Evolutionary conservation across 1,140 invertebrate genomes (phyloP), one percentile per base, ranked within the genome.

Genomic region (Bombus difficillimus): DNA sequence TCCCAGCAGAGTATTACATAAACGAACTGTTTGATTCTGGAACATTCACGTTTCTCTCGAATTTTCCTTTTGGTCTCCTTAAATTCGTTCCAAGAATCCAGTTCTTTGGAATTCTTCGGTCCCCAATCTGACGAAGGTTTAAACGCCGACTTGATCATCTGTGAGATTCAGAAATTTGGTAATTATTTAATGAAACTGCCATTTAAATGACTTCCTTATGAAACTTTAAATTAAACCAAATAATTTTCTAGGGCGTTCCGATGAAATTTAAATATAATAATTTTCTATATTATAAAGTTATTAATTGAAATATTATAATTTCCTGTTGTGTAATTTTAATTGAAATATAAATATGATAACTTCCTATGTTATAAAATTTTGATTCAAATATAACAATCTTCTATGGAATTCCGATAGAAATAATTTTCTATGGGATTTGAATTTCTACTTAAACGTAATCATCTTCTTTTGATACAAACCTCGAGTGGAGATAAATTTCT

Each of bases 91-190:
- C 96, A 96, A 37, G 93, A 93, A 22, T 91, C 80, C 41, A 93
- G 90, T 62, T 93, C 86, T 28, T 90, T 84, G 41, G 93, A 86
- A 88, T 93, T 91, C 53, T 91, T 92, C 10, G 96, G 96, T 22
- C 96, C 96, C 96, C 96, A 97, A 15, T 96, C 91, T 15, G 93
- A 88, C 0, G 95, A 95, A 8, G 96, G 96, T 9, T 77, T 92
- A 71, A 96, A 96, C 0, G 96, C 93, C 2, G 93, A 92, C 9
- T 88, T 62, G 2, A 97, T 86, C 94, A 96, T 96, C 93, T 96
- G 86, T 47, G 8, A 34, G 41, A 53, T 62, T 15, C 25, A 1
- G 1, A 12, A n/a, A 62, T 62, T 62, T n/a, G 12, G 10, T 62
- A n/a, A 62, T 22, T 53, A 22, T 8, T 53, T 53, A 53, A 8